These are phyloP conservation scores for Myotis yumanensis DNA, from an alignment of 2,113 vertebrate genomes.

Conservation along the genomic window DNA sequence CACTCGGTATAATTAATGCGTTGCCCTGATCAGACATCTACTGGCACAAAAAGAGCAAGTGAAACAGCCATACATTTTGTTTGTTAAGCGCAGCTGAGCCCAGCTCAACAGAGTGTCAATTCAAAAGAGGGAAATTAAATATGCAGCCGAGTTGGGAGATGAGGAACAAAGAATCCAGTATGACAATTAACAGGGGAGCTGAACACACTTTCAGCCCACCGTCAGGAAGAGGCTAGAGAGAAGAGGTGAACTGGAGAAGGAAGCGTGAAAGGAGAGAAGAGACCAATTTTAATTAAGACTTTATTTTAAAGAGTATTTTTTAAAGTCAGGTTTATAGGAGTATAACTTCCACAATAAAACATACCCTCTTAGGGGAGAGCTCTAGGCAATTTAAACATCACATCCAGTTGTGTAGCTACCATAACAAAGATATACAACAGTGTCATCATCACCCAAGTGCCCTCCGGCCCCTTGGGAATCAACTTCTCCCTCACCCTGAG, in stretches of 20 bases:
- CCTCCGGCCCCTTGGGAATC: neutral
- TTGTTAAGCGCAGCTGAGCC: conserved; percentile 70
- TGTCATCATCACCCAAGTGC: neutral
- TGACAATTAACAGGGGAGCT: conserved; percentile 68
- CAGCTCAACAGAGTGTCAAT: conserved; percentile 71
- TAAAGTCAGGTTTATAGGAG: neutral
- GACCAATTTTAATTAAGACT: neutral
- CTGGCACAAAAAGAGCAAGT: conserved; percentile 37
- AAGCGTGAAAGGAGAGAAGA: neutral
- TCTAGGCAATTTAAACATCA: neutral
- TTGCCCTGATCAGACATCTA: conserved; percentile 29
- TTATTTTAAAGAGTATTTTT: neutral
- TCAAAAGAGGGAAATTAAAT: conserved; percentile 73
- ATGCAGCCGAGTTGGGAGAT: conserved; percentile 57
- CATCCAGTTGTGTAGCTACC: neutral
- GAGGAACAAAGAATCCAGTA: conserved; percentile 79
- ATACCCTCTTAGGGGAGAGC: neutral
- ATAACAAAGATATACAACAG: neutral
- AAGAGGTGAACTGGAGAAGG: neutral
- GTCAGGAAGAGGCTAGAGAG: conserved; percentile 40
- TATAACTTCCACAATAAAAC: neutral
- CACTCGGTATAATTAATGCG: conserved; percentile 4
- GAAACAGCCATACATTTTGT: conserved; percentile 63
- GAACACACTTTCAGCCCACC: conserved; percentile 74
- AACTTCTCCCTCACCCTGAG: neutral